These are phyloP conservation scores for Drosophila pandora DNA, from an alignment of 1,140 invertebrate genomes.

Conservation along the genomic window DNA sequence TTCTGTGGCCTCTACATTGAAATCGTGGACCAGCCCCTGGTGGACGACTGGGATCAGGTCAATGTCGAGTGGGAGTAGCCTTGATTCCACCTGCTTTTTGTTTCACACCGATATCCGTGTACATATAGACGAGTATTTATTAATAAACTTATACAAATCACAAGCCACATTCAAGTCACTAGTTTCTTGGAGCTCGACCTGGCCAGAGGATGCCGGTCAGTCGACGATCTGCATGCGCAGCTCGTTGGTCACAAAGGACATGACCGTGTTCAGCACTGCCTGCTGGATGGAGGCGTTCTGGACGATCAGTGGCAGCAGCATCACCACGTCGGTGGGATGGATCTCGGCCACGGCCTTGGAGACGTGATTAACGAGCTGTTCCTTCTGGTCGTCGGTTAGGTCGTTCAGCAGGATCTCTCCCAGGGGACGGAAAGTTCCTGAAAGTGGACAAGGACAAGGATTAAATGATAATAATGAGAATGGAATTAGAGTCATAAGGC, in stretches of 20 bases:
- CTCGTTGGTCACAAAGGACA: slow-evolving; percentile 72
- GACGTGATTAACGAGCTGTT: slow-evolving; percentile 71
- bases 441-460: background rate
- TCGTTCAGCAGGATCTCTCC: slow-evolving; percentile 77
- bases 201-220: slow-evolving; percentile 30
- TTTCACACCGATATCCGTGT: slow-evolving; percentile 4
- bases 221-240: slow-evolving; percentile 75
- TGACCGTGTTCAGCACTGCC: slow-evolving; percentile 66
- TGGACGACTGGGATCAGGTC: slow-evolving; percentile 92
- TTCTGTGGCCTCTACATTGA: slow-evolving; percentile 97
- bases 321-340: slow-evolving; percentile 65
- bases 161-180: background rate
- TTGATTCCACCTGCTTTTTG: background rate
- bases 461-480: background rate
- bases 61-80: slow-evolving; percentile 92
- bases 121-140: slow-evolving; percentile 55
- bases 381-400: slow-evolving; percentile 67
- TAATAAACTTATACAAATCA: slow-evolving; percentile 52
- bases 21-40: slow-evolving; percentile 94
- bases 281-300: slow-evolving; percentile 67
- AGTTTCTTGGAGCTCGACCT: background rate
- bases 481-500: background rate
- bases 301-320: slow-evolving; percentile 68
- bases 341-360: slow-evolving; percentile 62
- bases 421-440: slow-evolving; percentile 70